Base-by-base conservation (phyloP, 2,888 invertebrate species). In the Lasioglossum calceatum region DNA sequence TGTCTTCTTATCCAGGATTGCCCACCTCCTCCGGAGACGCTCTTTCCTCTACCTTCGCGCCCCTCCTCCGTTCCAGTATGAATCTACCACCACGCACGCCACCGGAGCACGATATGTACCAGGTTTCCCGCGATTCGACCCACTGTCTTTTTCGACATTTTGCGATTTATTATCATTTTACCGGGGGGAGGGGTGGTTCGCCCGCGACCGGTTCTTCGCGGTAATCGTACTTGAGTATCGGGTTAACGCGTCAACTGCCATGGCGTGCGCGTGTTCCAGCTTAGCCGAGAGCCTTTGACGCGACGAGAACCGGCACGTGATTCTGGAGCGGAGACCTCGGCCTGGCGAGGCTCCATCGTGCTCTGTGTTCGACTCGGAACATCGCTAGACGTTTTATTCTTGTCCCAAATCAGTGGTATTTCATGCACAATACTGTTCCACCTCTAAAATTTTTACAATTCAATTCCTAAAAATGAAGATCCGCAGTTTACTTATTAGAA, bases 81-180 rank as follows among this genome's bases (percentile, higher is more conserved):
- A n/a, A n/a, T 58, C n/a, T n/a, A n/a, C 4, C 23, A 10, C n/a
- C 23, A 23, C 54, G 23, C 3, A 54, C 54, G 23, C 23, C 50
- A 54, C 23, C 23, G 50, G 50, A 23, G 10, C 12, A 4, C n/a
- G n/a, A 58, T n/a, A 8, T 0, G 8, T 8, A 58, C 42, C 85
- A 85, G 81, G 79, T 79, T 83, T 76, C 83, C 64, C 83, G 83
- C 64, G 78, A 72, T 83, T 75, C 77, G 54, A 58, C 36, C 67
- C 39, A 47, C 36, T 27, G 64, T n/a, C 76, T 83, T 85, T 85
- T 85, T 85, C 54, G 44, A 47, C 44, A 16, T 16, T 44, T 61
- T 71, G 81, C 71, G 61, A 77, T 81, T 84, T 84, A 77, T 82
- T 75, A 67, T 42, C 61, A 42, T 84, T 76, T 82, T 74, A 77